phyloP scores from a whole-genome alignment of 2,888 invertebrate genomes.

The Clitarchus hookeri region DNA sequence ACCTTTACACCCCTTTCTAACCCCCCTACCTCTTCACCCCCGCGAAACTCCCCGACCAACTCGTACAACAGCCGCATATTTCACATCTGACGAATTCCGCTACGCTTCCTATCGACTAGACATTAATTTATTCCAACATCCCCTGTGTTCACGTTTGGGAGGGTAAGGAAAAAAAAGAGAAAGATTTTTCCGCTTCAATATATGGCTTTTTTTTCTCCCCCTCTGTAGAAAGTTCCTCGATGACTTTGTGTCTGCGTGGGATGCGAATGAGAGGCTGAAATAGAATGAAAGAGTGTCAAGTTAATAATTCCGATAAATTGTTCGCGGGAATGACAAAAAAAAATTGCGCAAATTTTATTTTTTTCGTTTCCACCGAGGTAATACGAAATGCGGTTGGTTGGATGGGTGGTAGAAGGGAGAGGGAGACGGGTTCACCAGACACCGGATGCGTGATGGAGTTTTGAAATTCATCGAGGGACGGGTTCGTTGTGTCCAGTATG shows the following conservation, averaged over 20 bases:
- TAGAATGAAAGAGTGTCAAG: conserved; percentile 14
- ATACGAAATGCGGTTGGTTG: not conserved
- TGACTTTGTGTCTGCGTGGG: not conserved
- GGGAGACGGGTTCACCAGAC: not conserved
- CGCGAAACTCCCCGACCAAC: not conserved
- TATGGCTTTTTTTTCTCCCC: not conserved
- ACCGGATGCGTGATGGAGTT: conserved; percentile 14
- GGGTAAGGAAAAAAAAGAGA: not conserved
- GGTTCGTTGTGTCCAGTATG: not conserved
- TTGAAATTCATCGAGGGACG: conserved; percentile 1
- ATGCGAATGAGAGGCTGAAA: not conserved
- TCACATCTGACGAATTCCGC: conserved; percentile 14
- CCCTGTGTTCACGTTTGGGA: not conserved
- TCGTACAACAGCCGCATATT: conserved; percentile 6
- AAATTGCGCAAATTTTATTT: not conserved
- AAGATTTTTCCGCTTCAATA: not conserved
- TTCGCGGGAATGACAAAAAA: not conserved
- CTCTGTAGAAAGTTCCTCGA: not conserved
- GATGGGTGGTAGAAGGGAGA: not conserved
- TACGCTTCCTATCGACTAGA: conserved; percentile 10
- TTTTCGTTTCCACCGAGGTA: not conserved
- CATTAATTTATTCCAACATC: conserved; percentile 14
- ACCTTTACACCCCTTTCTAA: not conserved
- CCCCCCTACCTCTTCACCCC: not conserved
- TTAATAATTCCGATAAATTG: conserved; percentile 14